A percentile compares a stretch with the other conserved stretches of the same genome.
Conservation (phyloP, 1,140 invertebrate species). For the Dinothrombium tinctorium region DNA sequence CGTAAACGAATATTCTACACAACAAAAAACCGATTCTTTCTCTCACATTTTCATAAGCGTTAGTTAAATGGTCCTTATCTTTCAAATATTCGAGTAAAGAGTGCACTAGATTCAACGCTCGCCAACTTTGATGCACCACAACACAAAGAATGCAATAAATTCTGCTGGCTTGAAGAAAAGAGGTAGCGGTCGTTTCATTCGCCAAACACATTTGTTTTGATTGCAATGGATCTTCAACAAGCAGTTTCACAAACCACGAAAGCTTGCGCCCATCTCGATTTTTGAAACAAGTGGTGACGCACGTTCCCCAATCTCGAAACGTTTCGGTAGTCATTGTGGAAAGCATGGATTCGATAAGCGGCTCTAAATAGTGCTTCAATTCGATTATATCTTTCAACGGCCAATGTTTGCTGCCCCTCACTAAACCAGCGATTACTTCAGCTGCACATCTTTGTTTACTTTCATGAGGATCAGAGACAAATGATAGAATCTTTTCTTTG, state of each 20-base stretch:
- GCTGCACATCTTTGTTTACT: constrained; percentile 55
- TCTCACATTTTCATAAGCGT: constrained; percentile 51
- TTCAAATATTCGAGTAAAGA: constrained; percentile 27
- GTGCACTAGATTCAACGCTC: constrained; percentile 33
- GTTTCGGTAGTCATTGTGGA: constrained; percentile 38
- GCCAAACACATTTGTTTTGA: constrained; percentile 26
- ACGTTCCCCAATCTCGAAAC: constrained; percentile 48
- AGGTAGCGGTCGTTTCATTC: constrained; percentile 15
- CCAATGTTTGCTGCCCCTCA: constrained; percentile 62
- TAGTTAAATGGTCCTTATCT: constrained; percentile 28
- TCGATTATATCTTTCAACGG: constrained; percentile 32
- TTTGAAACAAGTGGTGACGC: constrained; percentile 29
- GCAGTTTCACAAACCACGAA: constrained; percentile 22
- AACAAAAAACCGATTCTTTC: constrained; percentile 38
- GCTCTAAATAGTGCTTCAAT: constrained; percentile 32
- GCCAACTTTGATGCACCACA: constrained; percentile 42
- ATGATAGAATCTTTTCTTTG: constrained; percentile 33
- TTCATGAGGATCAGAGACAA: constrained; percentile 41
- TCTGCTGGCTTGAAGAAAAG: constrained; percentile 38
- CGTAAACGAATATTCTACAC: constrained; percentile 35
- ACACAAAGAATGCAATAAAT: constrained; percentile 34
- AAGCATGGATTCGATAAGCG: constrained; percentile 32
- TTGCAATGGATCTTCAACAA: constrained; percentile 37
- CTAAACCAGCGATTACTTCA: constrained; percentile 48
- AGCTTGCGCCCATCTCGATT: constrained; percentile 21